phyloP scores from a whole-genome alignment of 2,888 invertebrate genomes.

The Eilema griseolum region DNA sequence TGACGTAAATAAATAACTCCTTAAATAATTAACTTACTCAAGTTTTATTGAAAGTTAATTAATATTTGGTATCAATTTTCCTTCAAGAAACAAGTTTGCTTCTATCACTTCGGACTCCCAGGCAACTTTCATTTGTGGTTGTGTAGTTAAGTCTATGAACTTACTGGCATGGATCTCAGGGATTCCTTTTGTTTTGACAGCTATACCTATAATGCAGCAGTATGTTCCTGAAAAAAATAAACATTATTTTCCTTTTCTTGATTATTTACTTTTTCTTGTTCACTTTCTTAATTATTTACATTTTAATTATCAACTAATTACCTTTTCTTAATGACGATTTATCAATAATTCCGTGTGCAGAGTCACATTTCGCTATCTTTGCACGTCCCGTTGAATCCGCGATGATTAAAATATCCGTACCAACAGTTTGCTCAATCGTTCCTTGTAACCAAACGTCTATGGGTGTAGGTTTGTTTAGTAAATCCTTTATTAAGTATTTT shows the following conservation, averaged over 20 bases:
- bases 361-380: conserved; percentile 79
- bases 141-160: conserved; percentile 72
- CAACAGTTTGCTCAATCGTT: conserved; percentile 80
- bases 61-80: conserved; percentile 64
- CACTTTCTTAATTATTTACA: not conserved
- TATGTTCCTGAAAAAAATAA: conserved; percentile 68
- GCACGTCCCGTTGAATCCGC: conserved; percentile 74
- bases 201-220: conserved; percentile 80
- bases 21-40: too few relatives aligned
- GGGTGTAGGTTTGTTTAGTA: conserved; percentile 69
- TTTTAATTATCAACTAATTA: conserved; percentile 35
- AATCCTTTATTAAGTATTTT: conserved; percentile 74
- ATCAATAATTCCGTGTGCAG: conserved; percentile 75
- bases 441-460: conserved; percentile 82
- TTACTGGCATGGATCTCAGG: conserved; percentile 79
- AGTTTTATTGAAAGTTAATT: too few relatives aligned
- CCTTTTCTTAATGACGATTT: conserved; percentile 74
- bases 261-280: too few relatives aligned
- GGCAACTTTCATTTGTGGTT: conserved; percentile 69
- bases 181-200: conserved; percentile 73
- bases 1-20: too few relatives aligned
- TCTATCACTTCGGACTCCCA: conserved; percentile 81
- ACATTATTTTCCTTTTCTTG: too few relatives aligned
- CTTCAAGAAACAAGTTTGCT: conserved; percentile 68
- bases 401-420: conserved; percentile 78